Base-by-base conservation (phyloP, 2,888 invertebrate species). In the Nemotelus nigrinus region DNA sequence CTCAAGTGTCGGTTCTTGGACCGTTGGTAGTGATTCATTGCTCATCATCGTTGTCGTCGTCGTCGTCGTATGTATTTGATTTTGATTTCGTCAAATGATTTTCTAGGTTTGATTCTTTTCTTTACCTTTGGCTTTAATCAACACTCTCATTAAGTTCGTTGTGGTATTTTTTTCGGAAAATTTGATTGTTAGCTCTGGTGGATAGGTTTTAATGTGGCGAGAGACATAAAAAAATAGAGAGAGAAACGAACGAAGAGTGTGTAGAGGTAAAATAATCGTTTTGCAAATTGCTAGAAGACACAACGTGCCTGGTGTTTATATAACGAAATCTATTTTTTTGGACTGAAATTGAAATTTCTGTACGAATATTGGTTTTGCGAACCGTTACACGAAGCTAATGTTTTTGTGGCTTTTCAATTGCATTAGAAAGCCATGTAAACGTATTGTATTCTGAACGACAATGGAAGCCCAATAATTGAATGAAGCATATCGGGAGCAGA, bases 71-170 rank as follows among this genome's bases (percentile, higher is more conserved):
- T 53, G 53, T 6, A 6, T 53, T 53, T 53, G 7, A 10, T 6
- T 7, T 10, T 10, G 53, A 53, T 53, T 53, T 10, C 6, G 53
- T 63, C 63, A 63, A n/a, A 63, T 63, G 43, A 25, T 25, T 63
- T 41, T 5, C 63, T 63, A 25, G 43, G 63, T 8, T 3, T 41
- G 41, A 43, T 63, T 43, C 43, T 53, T 53, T 10, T 53, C 10
- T 63, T 43, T 25, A 25, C 25, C 25, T 25, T 25, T 25, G 25
- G 25, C 25, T n/a, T n/a, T n/a, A 58, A 58, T 53, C 53, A 58
- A 58, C 58, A 58, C 58, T n/a, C 58, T 6, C 25, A 58, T 58
- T 58, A 58, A 58, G 58, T 6, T 58, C 58, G 5, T 58, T 25
- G 58, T 25, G 25, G 25, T 25, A 25, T 25, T 25, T 25, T 25